Evolutionary conservation across 2,113 vertebrate genomes (phyloP).

Genomic region (Clarias magur): DNA sequence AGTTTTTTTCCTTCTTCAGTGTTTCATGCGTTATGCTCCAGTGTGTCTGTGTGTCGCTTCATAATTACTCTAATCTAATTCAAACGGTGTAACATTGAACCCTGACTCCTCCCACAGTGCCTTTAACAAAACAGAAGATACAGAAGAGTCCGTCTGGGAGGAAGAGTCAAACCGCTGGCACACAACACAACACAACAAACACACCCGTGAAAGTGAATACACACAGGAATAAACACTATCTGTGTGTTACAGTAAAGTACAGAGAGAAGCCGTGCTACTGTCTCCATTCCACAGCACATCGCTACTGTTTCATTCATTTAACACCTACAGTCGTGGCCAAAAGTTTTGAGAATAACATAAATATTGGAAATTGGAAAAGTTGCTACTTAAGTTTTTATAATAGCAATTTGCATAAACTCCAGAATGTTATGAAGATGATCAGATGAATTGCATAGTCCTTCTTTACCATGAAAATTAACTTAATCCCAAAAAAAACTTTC

Average conservation of each 20-base stretch:
- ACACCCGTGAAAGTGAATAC: neutral
- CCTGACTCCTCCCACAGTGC: neutral
- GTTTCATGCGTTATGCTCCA: neutral
- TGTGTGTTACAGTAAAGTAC: neutral
- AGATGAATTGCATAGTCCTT: too few relatives aligned
- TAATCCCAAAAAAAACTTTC: too few relatives aligned
- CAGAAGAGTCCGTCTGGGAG: too few relatives aligned
- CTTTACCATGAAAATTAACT: too few relatives aligned
- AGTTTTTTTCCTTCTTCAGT: too few relatives aligned
- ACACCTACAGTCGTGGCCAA: too few relatives aligned
- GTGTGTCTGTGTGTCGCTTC: constrained; percentile 6
- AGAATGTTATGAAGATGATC: too few relatives aligned
- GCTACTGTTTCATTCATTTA: neutral
- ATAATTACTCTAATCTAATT: constrained; percentile 13
- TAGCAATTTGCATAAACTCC: too few relatives aligned
- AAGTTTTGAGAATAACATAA: too few relatives aligned
- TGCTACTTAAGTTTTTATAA: too few relatives aligned
- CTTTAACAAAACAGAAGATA: neutral
- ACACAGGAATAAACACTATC: neutral
- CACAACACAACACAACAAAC: neutral
- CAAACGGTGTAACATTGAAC: neutral
- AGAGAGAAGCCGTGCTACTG: neutral
- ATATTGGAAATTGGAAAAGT: too few relatives aligned
- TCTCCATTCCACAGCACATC: neutral
- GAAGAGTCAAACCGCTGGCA: too few relatives aligned